phyloP scores from a whole-genome alignment of 2,797 vertebrate species.

The Lepus oiostolus region DNA sequence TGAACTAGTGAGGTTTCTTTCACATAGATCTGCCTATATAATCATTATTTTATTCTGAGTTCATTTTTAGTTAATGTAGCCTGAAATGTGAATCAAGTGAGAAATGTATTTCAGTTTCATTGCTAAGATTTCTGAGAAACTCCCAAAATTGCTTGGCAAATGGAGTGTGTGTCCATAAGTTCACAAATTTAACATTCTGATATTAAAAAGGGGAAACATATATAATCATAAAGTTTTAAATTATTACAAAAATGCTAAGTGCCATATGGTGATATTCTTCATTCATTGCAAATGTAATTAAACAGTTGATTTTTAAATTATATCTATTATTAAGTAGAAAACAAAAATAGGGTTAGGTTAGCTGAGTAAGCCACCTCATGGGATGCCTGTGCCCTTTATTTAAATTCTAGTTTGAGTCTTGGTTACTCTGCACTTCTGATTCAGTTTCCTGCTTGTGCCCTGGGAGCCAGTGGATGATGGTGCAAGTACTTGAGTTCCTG shows the following conservation, averaged over 20 bases:
- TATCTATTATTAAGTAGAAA: not conserved
- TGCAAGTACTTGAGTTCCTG: too few relatives aligned
- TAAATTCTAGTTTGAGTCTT: too few relatives aligned
- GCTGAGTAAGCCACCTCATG: too few relatives aligned
- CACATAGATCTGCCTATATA: conserved; percentile 37
- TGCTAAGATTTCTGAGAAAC: conserved; percentile 42
- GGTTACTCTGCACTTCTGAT: too few relatives aligned
- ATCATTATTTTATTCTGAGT: conserved; percentile 73
- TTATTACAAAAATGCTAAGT: conserved; percentile 35
- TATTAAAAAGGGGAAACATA: not conserved
- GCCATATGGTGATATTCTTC: not conserved
- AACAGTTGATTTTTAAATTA: not conserved
- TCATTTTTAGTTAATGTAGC: conserved; percentile 69
- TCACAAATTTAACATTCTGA: conserved; percentile 45
- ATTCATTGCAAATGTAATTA: not conserved
- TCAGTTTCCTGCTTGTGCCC: too few relatives aligned
- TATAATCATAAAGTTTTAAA: conserved; percentile 3
- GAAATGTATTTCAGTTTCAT: conserved; percentile 46
- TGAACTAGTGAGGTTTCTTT: conserved; percentile 44
- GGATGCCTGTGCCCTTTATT: too few relatives aligned
- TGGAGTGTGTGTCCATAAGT: conserved; percentile 29
- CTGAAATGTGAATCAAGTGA: conserved; percentile 68
- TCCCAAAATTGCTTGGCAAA: conserved; percentile 64
- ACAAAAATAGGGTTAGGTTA: not conserved
- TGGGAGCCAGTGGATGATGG: too few relatives aligned